Base-by-base conservation (phyloP, 2,797 vertebrate species). In the Syndactyla subalaris region DNA sequence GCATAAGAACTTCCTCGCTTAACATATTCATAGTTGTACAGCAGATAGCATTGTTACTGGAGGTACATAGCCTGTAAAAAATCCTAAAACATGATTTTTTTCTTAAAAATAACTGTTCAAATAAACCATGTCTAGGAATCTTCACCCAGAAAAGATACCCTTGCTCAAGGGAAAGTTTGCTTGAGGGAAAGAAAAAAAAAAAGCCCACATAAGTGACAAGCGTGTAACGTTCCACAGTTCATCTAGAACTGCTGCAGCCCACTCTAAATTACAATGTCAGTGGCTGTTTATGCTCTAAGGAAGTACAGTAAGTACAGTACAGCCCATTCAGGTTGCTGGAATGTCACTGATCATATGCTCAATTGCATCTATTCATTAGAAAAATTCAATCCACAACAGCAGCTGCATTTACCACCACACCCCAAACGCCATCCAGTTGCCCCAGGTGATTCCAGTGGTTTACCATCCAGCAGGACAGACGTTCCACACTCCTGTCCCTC, bases 351-450 rank as follows among this genome's bases (percentile, higher is more conserved):
- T 96, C 95, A 94, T 57, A 91, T 48, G 82, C 93, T 96, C 88
- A 92, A 92, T 96, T 95, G 85, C 92, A 95, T 95, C 93, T 92
- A 97, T 97, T 96, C 92, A 94, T 92, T 61, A 95, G 93, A 87
- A 96, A 93, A 84, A 88, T 49, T 73, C 89, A 71, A 59, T 76
- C 82, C 88, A 62, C 95, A 95, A 92, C 74, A 94, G 94, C 79
- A 97, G 94, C 74, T 71, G 81, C 85, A 79, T 92, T 89, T 84
- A 96, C 46, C 73, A 91, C 88, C 93, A 45, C 89, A 72, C 88
- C 88, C 96, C 58, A 72, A 72, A 27, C 4, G 0, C 72, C 75
- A 52, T 51, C 46, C 93, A 91, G 91, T n/a, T 91, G 86, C 92
- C 88, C 63, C 93, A 95, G 96, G 95, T 96, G 88, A 95, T 95